phyloP scores from a whole-genome alignment of 2,113 vertebrate genomes.

The Catharus bicknelli region DNA sequence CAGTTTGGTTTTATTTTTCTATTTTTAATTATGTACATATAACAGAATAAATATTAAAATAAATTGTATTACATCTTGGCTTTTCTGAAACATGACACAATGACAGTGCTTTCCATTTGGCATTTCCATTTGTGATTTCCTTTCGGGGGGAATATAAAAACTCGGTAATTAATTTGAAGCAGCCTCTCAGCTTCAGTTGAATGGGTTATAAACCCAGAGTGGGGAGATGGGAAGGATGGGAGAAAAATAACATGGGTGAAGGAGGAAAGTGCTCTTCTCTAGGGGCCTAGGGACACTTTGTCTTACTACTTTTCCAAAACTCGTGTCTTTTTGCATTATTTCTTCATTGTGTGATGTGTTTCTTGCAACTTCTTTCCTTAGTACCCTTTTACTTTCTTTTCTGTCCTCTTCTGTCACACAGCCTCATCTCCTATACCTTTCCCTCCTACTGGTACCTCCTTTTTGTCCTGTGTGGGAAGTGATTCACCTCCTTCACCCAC shows the following conservation, averaged over 20 bases:
- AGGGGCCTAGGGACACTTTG: not conserved
- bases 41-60: conserved; percentile 74
- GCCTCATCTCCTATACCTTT: conserved; percentile 82
- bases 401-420: conserved; percentile 78
- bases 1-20: conserved; percentile 83
- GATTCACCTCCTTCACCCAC: conserved; percentile 77
- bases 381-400: conserved; percentile 69
- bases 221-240: not conserved
- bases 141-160: not conserved
- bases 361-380: conserved; percentile 75
- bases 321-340: conserved; percentile 12
- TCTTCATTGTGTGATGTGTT: conserved; percentile 30
- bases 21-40: conserved; percentile 78
- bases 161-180: not conserved
- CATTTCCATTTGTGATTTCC: not conserved
- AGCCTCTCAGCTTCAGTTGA: not conserved
- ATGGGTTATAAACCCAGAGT: not conserved
- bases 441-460: conserved; percentile 83
- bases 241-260: not conserved
- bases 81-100: not conserved
- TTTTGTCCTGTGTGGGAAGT: conserved; percentile 82
- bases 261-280: not conserved
- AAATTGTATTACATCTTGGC: conserved; percentile 64
- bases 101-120: not conserved
- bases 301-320: not conserved